phyloP scores from a whole-genome alignment of 2,797 vertebrate genomes.

The Prionace glauca region DNA sequence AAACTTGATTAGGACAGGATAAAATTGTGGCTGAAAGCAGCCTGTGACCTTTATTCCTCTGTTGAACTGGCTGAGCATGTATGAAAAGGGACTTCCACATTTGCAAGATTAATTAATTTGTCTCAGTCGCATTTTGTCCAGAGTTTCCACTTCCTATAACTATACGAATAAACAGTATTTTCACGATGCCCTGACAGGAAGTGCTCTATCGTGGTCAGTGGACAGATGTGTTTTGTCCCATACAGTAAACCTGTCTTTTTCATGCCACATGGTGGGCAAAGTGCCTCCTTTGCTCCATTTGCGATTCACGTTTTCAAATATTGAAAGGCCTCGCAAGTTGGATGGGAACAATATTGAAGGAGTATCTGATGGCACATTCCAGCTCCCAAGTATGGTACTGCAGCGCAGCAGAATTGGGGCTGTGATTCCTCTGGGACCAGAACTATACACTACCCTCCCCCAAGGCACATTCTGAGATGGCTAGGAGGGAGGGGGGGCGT shows the following conservation, averaged over 20 bases:
- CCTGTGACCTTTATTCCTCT: not conserved
- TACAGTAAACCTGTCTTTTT: not conserved
- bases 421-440: not conserved
- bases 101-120: conserved; percentile 6
- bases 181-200: not conserved
- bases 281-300: not conserved
- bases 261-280: not conserved
- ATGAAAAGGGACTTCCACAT: conserved; percentile 7
- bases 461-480: no score
- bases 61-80: not conserved
- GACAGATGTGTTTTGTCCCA: not conserved
- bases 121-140: not conserved
- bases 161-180: not conserved
- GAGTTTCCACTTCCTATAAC: conserved; percentile 1
- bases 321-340: not conserved
- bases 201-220: not conserved
- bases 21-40: conserved; percentile 19
- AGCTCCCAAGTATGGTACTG: not conserved
- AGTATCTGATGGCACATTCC: not conserved
- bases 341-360: not conserved
- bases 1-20: conserved; percentile 15
- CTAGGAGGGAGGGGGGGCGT: no score
- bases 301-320: not conserved
- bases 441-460: no score
- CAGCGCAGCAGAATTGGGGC: not conserved